phyloP scores from a whole-genome alignment of 2,113 vertebrate genomes.

The Anguilla rostrata region DNA sequence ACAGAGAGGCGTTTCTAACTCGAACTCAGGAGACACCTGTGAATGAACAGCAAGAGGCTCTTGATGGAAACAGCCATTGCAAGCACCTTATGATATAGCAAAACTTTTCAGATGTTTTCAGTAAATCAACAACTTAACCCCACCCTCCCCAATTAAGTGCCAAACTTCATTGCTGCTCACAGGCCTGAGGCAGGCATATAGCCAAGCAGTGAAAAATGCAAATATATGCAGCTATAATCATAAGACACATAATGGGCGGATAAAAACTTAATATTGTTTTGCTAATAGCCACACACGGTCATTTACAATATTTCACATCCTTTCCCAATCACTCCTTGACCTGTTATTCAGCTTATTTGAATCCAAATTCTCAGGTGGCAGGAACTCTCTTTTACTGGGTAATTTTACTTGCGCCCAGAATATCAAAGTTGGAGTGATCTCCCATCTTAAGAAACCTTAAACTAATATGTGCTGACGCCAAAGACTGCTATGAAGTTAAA shows the following conservation, averaged over 20 bases:
- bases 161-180: not conserved
- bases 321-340: not conserved
- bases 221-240: not conserved
- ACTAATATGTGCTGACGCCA: not conserved
- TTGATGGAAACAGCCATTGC: not conserved
- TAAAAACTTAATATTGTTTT: not conserved
- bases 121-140: not conserved
- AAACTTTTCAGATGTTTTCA: not conserved
- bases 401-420: not conserved
- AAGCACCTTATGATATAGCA: not conserved
- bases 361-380: not conserved
- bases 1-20: not conserved
- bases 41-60: not conserved
- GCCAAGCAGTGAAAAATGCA: not conserved
- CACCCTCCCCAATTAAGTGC: not conserved
- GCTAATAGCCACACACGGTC: not conserved
- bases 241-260: not conserved
- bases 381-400: not conserved
- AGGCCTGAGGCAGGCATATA: not conserved
- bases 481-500: not conserved
- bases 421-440: not conserved
- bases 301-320: not conserved
- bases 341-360: not conserved
- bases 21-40: not conserved
- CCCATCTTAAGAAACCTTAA: not conserved